Percentiles rank a stretch among this genome's conserved stretches.
phyloP scores from a whole-genome alignment of 2,797 vertebrate genomes.

The Eulemur coronatus region DNA sequence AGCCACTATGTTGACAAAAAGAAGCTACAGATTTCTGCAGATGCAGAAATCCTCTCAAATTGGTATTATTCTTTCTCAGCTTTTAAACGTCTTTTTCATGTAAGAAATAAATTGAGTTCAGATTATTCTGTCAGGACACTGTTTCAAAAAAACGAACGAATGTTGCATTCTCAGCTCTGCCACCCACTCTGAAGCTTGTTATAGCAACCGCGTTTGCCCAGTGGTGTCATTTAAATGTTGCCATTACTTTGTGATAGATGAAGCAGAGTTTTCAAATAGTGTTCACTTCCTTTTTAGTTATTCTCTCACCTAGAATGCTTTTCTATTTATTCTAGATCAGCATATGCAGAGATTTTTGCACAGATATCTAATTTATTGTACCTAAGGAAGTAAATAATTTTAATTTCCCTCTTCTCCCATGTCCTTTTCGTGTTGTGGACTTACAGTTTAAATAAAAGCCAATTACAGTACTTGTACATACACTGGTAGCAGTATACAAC shows the following conservation, averaged over 20 bases:
- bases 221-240: slow-evolving; percentile 73
- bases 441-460: background rate
- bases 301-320: slow-evolving; percentile 30
- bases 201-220: slow-evolving; percentile 40
- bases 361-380: background rate
- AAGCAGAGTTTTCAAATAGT: slow-evolving; percentile 45
- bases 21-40: background rate
- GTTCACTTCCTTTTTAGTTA: slow-evolving; percentile 1
- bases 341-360: background rate
- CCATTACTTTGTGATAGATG: slow-evolving; percentile 67
- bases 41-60: slow-evolving; percentile 60
- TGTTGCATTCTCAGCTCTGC: slow-evolving; percentile 66
- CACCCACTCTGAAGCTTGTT: slow-evolving; percentile 61
- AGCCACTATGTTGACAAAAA: slow-evolving; percentile 46
- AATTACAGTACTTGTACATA: background rate
- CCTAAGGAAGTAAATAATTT: background rate
- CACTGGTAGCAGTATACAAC: background rate
- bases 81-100: slow-evolving; percentile 67
- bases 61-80: background rate
- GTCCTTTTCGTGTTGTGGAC: background rate
- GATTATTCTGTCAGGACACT: slow-evolving; percentile 74
- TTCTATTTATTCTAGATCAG: slow-evolving; percentile 41
- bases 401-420: background rate
- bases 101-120: slow-evolving; percentile 80
- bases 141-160: slow-evolving; percentile 77